These are phyloP conservation scores for Drosophila ustulata DNA, from an alignment of 2,888 invertebrate species.

Conservation along the genomic window DNA sequence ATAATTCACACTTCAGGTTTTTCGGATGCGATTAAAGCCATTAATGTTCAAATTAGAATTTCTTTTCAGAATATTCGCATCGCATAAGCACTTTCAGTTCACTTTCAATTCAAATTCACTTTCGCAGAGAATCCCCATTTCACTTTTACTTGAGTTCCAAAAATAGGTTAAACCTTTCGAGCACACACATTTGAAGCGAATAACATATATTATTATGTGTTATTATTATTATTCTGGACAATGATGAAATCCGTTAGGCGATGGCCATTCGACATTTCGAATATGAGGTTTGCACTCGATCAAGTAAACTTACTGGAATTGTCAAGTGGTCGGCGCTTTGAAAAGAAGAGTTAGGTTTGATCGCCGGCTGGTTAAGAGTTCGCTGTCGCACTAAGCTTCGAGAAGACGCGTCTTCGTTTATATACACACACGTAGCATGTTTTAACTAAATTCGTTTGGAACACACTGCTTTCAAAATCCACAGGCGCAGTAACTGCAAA, in stretches of 20 bases:
- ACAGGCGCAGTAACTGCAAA: constrained; percentile 65
- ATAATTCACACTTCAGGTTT: constrained; percentile 17
- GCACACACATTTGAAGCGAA: constrained; percentile 15
- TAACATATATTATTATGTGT: constrained; percentile 7
- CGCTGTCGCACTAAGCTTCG: constrained; percentile 81
- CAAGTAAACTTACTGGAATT: constrained; percentile 51
- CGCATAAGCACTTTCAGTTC: constrained; percentile 6
- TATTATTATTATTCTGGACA: constrained; percentile 1
- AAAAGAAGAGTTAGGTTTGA: constrained; percentile 31
- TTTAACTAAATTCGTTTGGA: constrained; percentile 75
- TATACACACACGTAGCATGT: constrained; percentile 80
- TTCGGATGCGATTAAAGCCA: background rate
- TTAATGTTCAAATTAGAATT: background rate
- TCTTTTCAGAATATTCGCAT: constrained; percentile 4
- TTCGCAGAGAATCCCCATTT: constrained; percentile 2
- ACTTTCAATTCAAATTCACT: constrained; percentile 5
- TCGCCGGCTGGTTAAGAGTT: constrained; percentile 75
- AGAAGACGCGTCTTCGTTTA: constrained; percentile 82
- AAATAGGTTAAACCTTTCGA: constrained; percentile 6
- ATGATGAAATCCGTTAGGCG: constrained; percentile 18
- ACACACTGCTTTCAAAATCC: constrained; percentile 71
- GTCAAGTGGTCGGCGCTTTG: constrained; percentile 47
- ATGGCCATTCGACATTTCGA: background rate
- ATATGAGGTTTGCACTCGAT: constrained; percentile 24
- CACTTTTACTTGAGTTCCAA: constrained; percentile 12